Conservation (phyloP, 2,113 vertebrate genomes). For the Penelope pileata region DNA sequence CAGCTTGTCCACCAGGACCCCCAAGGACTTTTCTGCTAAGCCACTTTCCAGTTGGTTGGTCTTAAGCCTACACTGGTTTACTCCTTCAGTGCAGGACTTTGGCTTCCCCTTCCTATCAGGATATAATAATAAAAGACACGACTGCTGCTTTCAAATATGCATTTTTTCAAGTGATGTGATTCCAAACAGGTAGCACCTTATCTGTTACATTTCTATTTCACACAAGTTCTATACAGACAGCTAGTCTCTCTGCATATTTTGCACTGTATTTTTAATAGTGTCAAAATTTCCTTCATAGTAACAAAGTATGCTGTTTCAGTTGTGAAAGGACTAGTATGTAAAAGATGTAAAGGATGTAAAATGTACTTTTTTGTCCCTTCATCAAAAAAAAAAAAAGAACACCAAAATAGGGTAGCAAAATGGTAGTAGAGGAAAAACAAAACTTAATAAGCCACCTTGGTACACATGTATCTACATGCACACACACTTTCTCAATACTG, state of each 20-base stretch:
- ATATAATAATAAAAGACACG: not conserved
- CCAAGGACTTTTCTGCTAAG: not conserved
- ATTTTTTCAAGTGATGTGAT: not conserved
- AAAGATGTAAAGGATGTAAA: not conserved
- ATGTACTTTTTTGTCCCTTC: not conserved
- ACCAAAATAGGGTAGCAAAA: not conserved
- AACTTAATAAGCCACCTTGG: not conserved
- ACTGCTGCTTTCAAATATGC: not conserved
- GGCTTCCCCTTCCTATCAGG: not conserved
- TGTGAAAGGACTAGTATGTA: not conserved
- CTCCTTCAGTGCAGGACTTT: not conserved
- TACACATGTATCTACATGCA: not conserved
- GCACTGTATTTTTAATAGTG: constrained; percentile 26
- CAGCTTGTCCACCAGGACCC: not conserved
- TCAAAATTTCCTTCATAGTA: constrained; percentile 6
- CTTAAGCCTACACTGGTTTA: not conserved
- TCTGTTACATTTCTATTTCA: not conserved
- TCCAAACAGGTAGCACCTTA: not conserved
- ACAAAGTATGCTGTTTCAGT: not conserved
- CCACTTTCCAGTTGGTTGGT: not conserved
- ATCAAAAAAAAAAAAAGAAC: not conserved
- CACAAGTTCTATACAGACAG: not conserved
- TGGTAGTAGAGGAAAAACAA: not conserved
- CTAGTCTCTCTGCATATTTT: constrained; percentile 41
- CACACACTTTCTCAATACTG: not conserved